These are phyloP conservation scores for Drosophila diplacantha DNA, from an alignment of 2,888 invertebrate species.

Conservation along the genomic window DNA sequence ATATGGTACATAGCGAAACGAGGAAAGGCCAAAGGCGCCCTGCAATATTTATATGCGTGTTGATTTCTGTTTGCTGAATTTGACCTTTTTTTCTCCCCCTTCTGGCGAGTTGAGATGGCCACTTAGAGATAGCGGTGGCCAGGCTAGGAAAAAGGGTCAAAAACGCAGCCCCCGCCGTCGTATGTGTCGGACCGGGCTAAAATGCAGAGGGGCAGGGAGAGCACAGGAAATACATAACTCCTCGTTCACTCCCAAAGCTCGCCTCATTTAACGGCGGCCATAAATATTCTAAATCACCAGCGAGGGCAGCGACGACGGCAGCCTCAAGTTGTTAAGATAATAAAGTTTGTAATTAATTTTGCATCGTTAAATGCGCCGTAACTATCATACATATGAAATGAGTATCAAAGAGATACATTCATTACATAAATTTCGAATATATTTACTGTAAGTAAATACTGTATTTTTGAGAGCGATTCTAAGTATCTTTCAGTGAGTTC, in stretches of 20 bases:
- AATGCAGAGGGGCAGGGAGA: not conserved
- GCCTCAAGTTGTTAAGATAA: conserved; percentile 69
- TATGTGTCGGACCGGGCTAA: conserved; percentile 19
- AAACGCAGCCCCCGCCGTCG: conserved; percentile 33
- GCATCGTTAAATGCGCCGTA: conserved; percentile 61
- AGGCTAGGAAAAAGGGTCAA: conserved; percentile 59
- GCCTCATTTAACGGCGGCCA: conserved; percentile 70
- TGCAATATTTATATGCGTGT: conserved; percentile 75
- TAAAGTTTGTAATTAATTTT: conserved; percentile 72
- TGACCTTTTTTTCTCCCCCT: conserved; percentile 58
- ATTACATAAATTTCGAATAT: not conserved
- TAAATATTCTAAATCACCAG: conserved; percentile 71
- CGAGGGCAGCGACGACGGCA: conserved; percentile 48
- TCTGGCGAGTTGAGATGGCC: conserved; percentile 46
- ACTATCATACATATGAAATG: conserved; percentile 3
- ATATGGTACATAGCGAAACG: conserved; percentile 7
- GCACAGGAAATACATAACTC: conserved; percentile 4
- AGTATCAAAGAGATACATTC: conserved; percentile 1
- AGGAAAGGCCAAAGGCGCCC: conserved; percentile 44
- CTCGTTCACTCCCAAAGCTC: conserved; percentile 45
- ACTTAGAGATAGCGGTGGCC: conserved; percentile 57
- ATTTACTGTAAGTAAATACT: conserved; percentile 9
- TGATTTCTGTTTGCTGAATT: conserved; percentile 73
- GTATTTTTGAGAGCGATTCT: conserved; percentile 29
- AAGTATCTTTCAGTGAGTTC: conserved; percentile 49